Percentiles rank a stretch among this genome's conserved stretches.
These are phyloP conservation scores for Araneus ventricosus DNA, from an alignment of 1,140 invertebrate genomes.

Conservation along the genomic window DNA sequence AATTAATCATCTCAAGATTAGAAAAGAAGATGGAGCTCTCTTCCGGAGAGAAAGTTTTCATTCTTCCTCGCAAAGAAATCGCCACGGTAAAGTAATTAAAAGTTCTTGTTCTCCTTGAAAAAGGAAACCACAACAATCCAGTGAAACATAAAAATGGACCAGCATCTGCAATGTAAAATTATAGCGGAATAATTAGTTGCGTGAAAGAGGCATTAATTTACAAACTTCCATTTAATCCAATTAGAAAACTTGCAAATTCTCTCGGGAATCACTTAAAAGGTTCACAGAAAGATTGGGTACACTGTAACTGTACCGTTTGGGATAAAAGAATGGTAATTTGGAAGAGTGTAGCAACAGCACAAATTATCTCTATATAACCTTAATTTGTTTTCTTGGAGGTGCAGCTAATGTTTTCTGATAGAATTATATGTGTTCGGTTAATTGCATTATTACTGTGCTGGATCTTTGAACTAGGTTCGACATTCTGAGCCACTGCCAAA, in stretches of 20 bases:
- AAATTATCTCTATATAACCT: too few relatives aligned
- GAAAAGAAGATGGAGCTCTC: background rate
- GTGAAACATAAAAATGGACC: background rate
- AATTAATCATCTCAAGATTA: constrained; percentile 12
- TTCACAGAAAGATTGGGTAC: background rate
- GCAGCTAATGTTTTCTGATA: too few relatives aligned
- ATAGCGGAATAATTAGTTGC: constrained; percentile 40
- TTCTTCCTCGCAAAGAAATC: background rate
- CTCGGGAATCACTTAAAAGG: constrained; percentile 3
- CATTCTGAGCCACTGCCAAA: too few relatives aligned
- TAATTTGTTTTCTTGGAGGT: too few relatives aligned
- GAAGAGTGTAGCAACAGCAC: background rate
- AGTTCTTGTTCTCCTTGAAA: background rate
- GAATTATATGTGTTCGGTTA: too few relatives aligned
- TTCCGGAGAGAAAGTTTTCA: background rate
- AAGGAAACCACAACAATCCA: background rate
- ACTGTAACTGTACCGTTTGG: background rate
- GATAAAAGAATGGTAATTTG: background rate
- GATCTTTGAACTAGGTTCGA: too few relatives aligned
- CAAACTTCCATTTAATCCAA: constrained; percentile 42
- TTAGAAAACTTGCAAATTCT: constrained; percentile 31
- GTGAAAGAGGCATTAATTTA: constrained; percentile 29
- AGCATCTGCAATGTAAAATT: too few relatives aligned
- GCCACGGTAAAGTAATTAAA: constrained; percentile 29
- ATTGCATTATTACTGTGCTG: too few relatives aligned